Percentiles rank a stretch among this genome's conserved stretches.
phyloP scores from a whole-genome alignment of 2,888 invertebrate genomes.

The Protonemura montana region DNA sequence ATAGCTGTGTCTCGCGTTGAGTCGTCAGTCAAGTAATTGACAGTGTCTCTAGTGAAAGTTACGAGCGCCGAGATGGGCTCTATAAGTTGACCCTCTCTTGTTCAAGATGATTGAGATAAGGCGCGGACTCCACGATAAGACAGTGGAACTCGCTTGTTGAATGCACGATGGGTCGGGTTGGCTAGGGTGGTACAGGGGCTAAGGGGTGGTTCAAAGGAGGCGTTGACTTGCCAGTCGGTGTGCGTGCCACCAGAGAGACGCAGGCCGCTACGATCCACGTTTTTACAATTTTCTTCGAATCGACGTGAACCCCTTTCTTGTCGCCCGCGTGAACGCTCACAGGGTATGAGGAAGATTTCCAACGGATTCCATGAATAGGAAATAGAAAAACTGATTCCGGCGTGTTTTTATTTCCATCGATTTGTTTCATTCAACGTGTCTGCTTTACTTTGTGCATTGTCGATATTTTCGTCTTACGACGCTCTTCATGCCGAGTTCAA shows the following conservation, averaged over 20 bases:
- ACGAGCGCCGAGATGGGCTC: neutral
- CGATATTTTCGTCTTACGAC: neutral
- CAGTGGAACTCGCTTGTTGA: constrained; percentile 24
- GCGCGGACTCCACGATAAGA: neutral
- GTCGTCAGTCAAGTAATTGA: neutral
- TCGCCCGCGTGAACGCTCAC: neutral
- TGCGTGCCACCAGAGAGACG: constrained; percentile 14
- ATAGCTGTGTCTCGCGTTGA: neutral
- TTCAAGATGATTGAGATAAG: constrained; percentile 31
- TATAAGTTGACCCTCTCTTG: neutral
- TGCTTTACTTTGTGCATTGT: neutral
- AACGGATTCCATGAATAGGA: constrained; percentile 36
- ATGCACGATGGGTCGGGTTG: neutral
- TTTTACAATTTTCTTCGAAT: constrained; percentile 25
- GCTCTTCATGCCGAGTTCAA: neutral
- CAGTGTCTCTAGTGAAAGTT: neutral
- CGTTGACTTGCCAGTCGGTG: neutral
- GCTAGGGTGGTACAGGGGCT: neutral
- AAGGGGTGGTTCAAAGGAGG: neutral
- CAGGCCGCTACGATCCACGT: neutral
- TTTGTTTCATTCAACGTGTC: constrained; percentile 19
- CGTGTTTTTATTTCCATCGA: constrained; percentile 13
- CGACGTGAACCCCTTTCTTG: constrained; percentile 19
- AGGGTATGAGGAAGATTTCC: neutral
- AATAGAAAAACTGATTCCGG: constrained; percentile 38